Conservation (phyloP, 2,888 invertebrate genomes). For the Plagodis dolabraria region DNA sequence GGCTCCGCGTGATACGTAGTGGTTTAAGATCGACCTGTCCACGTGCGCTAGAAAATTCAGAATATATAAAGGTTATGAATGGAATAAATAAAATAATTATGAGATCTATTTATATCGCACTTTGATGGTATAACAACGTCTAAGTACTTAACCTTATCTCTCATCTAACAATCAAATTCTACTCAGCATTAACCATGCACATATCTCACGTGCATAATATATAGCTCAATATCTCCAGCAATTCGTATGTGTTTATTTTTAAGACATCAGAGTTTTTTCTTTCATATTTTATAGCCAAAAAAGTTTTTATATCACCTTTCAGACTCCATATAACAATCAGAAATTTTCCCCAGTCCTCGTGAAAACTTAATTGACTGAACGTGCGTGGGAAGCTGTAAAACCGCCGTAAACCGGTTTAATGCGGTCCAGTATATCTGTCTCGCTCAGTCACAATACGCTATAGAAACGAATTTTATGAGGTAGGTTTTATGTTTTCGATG, state of each 20-base stretch:
- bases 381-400: constrained; percentile 46
- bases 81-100: too few relatives aligned
- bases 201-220: too few relatives aligned
- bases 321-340: constrained; percentile 5
- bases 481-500: constrained; percentile 2
- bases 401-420: constrained; percentile 42
- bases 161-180: too few relatives aligned
- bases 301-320: background rate
- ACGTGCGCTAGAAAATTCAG: too few relatives aligned
- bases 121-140: too few relatives aligned
- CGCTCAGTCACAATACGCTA: constrained; percentile 17
- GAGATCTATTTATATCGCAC: too few relatives aligned
- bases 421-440: constrained; percentile 36
- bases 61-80: too few relatives aligned
- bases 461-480: constrained; percentile 5
- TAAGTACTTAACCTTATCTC: too few relatives aligned
- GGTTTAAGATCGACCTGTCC: too few relatives aligned
- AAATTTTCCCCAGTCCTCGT: constrained; percentile 35
- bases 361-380: constrained; percentile 44
- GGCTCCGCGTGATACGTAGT: too few relatives aligned
- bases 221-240: too few relatives aligned
- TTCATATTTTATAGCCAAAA: background rate
- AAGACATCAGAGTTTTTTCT: background rate
- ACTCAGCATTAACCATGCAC: too few relatives aligned
- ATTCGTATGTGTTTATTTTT: background rate